Conservation (phyloP, 2,797 vertebrate genomes). For the Pyrocephalus nanus region DNA sequence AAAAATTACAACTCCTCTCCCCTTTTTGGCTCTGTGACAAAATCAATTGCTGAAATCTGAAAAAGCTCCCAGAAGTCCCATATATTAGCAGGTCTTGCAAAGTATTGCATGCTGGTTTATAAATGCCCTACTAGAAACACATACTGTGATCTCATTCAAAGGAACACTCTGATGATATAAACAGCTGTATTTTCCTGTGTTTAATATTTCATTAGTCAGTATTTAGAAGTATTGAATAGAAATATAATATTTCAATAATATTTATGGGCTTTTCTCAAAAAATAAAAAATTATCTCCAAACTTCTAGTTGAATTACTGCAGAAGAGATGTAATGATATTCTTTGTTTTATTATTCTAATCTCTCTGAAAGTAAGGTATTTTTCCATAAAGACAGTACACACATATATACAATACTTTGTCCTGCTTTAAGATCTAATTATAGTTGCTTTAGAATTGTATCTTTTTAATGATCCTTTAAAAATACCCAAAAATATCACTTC, state of each 20-base stretch:
- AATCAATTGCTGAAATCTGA: constrained; percentile 52
- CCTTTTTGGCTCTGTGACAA: constrained; percentile 59
- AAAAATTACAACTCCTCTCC: background rate
- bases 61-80: constrained; percentile 60
- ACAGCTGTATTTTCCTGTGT: constrained; percentile 21
- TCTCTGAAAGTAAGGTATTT: background rate
- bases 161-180: constrained; percentile 19
- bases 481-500: background rate
- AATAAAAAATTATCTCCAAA: background rate
- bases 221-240: background rate
- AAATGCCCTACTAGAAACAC: constrained; percentile 58
- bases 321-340: background rate
- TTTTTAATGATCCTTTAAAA: background rate
- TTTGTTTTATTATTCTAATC: background rate
- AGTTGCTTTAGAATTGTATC: background rate
- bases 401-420: background rate
- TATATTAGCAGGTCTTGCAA: constrained; percentile 35
- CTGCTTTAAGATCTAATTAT: background rate
- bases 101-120: constrained; percentile 63
- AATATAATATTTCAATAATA: background rate
- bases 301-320: background rate
- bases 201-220: constrained; percentile 3
- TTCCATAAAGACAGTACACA: background rate
- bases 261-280: background rate
- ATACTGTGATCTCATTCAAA: constrained; percentile 46